Conservation (phyloP, 2,113 vertebrate genomes). For the Corythaixoides concolor region DNA sequence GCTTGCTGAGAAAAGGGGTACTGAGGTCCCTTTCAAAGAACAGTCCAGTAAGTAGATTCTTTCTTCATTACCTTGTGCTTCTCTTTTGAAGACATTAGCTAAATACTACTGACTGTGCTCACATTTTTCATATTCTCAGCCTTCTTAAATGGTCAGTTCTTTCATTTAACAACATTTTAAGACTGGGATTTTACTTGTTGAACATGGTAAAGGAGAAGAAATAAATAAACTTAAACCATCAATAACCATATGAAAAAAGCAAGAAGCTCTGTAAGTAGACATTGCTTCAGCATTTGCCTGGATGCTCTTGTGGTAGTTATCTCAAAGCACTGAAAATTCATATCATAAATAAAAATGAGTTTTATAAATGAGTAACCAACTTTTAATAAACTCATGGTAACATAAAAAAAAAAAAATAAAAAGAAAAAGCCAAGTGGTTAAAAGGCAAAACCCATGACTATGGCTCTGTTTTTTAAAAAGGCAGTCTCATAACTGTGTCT, state of each 20-base stretch:
- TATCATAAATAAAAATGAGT: neutral
- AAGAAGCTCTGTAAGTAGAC: neutral
- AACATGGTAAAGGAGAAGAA: neutral
- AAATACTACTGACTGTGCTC: neutral
- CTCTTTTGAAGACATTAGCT: neutral
- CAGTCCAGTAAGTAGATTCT: neutral
- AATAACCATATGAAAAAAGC: neutral
- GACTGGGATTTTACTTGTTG: neutral
- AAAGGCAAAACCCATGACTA: neutral
- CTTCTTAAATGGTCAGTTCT: neutral
- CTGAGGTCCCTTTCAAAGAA: neutral
- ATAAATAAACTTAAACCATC: neutral
- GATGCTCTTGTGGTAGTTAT: neutral
- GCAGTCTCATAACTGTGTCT: accelerated
- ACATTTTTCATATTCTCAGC: neutral
- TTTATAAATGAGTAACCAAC: neutral
- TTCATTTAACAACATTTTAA: neutral
- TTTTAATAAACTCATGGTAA: neutral
- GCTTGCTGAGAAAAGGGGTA: neutral
- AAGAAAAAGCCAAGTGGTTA: accelerated
- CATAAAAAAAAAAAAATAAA: neutral
- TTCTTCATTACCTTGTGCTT: neutral
- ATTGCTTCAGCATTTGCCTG: neutral
- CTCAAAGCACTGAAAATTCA: neutral
- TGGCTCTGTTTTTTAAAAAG: neutral